These are phyloP conservation scores for Tribolium freemani DNA, from an alignment of 2,888 invertebrate species.

Conservation along the genomic window DNA sequence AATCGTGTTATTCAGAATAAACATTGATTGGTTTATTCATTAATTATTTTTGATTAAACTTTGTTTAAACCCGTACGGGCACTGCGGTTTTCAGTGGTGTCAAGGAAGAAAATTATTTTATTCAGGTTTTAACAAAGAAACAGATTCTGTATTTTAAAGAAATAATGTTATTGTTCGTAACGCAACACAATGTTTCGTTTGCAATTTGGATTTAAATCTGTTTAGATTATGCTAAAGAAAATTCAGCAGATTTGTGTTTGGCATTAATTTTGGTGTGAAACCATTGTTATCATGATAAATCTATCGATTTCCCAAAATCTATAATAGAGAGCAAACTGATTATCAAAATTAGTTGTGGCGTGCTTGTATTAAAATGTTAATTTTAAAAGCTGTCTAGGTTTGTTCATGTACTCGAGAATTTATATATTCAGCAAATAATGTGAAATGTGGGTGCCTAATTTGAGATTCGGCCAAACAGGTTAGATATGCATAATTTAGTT, in stretches of 20 bases:
- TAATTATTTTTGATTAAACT: no score
- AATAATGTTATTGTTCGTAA: conserved; percentile 13
- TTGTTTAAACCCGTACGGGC: no score
- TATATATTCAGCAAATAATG: neutral
- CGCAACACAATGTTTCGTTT: conserved; percentile 13
- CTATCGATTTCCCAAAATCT: neutral
- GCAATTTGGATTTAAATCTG: conserved; percentile 11
- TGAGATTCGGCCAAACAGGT: no score
- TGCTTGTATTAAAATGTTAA: neutral
- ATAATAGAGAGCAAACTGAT: neutral
- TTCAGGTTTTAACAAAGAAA: conserved; percentile 1
- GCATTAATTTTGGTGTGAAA: neutral
- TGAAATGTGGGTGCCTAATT: no score
- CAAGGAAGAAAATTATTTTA: neutral
- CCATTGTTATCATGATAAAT: neutral
- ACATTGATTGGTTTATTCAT: no score
- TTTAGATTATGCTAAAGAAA: neutral
- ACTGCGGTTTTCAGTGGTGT: neutral
- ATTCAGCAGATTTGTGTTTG: neutral
- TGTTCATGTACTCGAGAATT: neutral
- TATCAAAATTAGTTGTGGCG: conserved; percentile 6
- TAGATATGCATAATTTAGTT: no score
- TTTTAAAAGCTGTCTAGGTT: no score
- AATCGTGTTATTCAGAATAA: no score
- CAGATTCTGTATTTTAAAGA: conserved; percentile 16